Evolutionary conservation across 1,140 invertebrate genomes (phyloP), one percentile per base, ranked within the genome.

Genomic region (Forficula auricularia): DNA sequence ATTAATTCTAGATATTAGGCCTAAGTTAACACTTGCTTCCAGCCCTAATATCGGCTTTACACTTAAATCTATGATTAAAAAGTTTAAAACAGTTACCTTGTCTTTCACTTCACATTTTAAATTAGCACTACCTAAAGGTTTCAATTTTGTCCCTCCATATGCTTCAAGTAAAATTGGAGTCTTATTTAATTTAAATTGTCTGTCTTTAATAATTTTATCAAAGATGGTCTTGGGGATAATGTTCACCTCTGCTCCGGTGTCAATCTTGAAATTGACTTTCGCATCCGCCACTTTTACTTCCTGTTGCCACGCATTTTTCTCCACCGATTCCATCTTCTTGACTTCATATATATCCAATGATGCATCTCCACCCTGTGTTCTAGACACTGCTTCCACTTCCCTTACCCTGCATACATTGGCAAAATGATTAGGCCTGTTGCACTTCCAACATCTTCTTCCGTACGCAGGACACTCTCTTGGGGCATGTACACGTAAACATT

Each of bases 121-220:
- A 13, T 4, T n/a, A 12, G 18, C 34, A 8, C 14, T 3, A 4
- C 34, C 34, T 16, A 36, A 13, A 15, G 34, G 34, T n/a, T 36
- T 36, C n/a, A 36, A 8, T 36, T 36, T 36, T 13, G 4, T 13
- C 4, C 34, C 34, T 15, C 34, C 34, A 16, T 15, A 36, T 36
- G 13, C 34, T 12, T 36, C 34, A 13, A 36, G 12, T 13, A 16
- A 15, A 15, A 36, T n/a, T 13, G 14, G 14, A 4, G 34, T 13
- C n/a, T 36, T 13, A 8, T 36, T 36, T 36, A 36, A n/a, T 3
- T 36, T n/a, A 12, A 40, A 38, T 39, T 49, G 42, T 43, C 4
- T 36, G 4, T 13, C 4, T 13, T 16, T 3, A 16, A 4, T 16
- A 12, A 36, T 16, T n/a, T 36, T 13, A 13, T 36, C 18, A 8